Evolutionary conservation across 2,888 invertebrate species (phyloP), one percentile per base, ranked within the genome.

Genomic region (Strigamia maritima): DNA sequence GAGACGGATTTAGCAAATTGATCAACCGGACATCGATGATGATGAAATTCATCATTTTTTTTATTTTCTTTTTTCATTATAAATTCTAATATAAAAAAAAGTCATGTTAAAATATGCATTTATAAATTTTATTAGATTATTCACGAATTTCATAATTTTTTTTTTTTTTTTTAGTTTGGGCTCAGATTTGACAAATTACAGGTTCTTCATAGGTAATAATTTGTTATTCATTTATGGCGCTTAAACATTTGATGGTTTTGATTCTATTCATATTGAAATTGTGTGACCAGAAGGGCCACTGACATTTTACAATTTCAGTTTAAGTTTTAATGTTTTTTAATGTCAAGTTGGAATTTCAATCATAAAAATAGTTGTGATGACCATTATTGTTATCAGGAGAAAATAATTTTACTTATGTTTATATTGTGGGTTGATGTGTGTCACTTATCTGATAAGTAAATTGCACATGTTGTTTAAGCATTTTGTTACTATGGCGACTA

Each of bases 1-100:
- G 8, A 65, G 65, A 65, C 65, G 65, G 65, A 65, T 65, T 26
- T 65, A 65, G 65, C 65, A 65, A 65, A 65, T 65, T 65, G 65
- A 65, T 65, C 65, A 65, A 65, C 65, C 65, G 65, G 65, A 65
- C 65, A 65, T 65, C 26, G 65, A 65, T 7, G 65, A 65, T 65
- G 65, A 65, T 7, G 65, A 65, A 65, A 65, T 49, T 49, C 49
- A 49, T 16, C n/a, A 16, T 6, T n/a, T 49, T 19, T 19, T 49
- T 49, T 49, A 3, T 19, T 49, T 49, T 49, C 16, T 44, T 49
- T 19, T 49, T 49, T 49, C n/a, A 16, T 49, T 44, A 14, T 44
- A 14, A 44, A 44, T 44, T 10, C n/a, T 49, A 49, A 49, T 16
- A n/a, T 49, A 2, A 16, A n/a, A 49, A 16, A 2, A 7, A 14